phyloP scores from a whole-genome alignment of 2,888 invertebrate species.

The Eristalis intricaria region DNA sequence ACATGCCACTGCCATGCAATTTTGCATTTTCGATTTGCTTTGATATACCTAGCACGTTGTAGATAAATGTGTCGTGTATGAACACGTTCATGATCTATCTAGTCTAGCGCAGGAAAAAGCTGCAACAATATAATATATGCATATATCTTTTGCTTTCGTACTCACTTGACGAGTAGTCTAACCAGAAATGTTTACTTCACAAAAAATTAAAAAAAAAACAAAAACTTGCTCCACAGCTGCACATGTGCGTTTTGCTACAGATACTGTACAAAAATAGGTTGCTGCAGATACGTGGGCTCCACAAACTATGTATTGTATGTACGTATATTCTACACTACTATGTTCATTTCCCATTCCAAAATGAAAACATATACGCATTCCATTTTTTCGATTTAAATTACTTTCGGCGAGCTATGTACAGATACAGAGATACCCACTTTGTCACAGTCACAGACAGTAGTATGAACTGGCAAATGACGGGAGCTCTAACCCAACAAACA shows the following conservation, averaged over 20 bases:
- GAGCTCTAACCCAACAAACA: constrained; percentile 28
- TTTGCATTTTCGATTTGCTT: constrained; percentile 58
- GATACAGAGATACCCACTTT: neutral
- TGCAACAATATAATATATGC: neutral
- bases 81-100: neutral
- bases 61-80: neutral
- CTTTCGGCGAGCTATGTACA: constrained; percentile 15
- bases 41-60: neutral
- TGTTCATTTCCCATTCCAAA: constrained; percentile 32
- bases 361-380: constrained; percentile 23
- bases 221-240: constrained; percentile 39
- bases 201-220: constrained; percentile 8
- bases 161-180: constrained; percentile 65
- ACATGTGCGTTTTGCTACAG: constrained; percentile 44
- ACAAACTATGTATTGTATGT: neutral
- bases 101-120: neutral
- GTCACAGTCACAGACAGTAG: constrained; percentile 17
- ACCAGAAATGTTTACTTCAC: constrained; percentile 54
- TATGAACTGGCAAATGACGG: constrained; percentile 12
- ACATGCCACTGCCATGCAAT: constrained; percentile 62
- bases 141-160: constrained; percentile 9
- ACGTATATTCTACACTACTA: neutral
- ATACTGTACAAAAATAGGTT: constrained; percentile 28
- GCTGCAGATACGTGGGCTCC: constrained; percentile 17
- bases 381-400: constrained; percentile 43